phyloP scores from a whole-genome alignment of 2,113 vertebrate genomes.

The Amia ocellicauda region DNA sequence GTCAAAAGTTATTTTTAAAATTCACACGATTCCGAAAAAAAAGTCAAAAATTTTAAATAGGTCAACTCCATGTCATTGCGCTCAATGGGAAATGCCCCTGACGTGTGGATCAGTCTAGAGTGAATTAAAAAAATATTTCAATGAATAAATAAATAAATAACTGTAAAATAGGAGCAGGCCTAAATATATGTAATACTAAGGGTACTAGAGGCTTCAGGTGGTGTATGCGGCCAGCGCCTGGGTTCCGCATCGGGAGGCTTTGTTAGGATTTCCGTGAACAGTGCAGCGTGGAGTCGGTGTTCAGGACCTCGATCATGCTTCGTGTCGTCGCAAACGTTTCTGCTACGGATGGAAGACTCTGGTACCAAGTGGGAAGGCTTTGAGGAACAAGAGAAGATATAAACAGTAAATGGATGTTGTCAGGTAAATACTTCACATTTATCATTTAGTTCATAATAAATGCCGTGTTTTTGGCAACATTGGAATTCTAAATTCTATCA shows the following conservation, averaged over 20 bases:
- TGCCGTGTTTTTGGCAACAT: too few species aligned
- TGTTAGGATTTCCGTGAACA: conserved; percentile 82
- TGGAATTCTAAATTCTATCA: too few species aligned
- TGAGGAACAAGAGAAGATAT: conserved; percentile 8
- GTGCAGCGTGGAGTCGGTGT: conserved; percentile 84
- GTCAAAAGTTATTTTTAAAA: too few species aligned
- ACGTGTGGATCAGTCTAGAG: neutral
- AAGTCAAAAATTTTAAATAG: too few species aligned
- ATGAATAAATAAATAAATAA: conserved; percentile 32
- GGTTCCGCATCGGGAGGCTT: neutral
- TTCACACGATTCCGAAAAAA: too few species aligned
- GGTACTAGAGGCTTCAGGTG: conserved; percentile 19
- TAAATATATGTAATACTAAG: neutral
- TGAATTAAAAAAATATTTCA: neutral
- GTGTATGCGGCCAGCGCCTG: conserved; percentile 30
- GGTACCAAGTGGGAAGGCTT: conserved; percentile 90
- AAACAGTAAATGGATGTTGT: neutral
- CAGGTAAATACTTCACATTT: too few species aligned
- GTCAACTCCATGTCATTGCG: too few species aligned
- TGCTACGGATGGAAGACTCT: conserved; percentile 84
- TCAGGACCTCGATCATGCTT: conserved; percentile 92
- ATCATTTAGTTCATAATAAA: too few species aligned
- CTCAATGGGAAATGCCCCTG: neutral
- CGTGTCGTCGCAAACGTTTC: conserved; percentile 88
- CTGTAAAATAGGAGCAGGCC: conserved; percentile 7